Evolutionary conservation across 2,888 invertebrate species (phyloP), one percentile per base, ranked within the genome.

Genomic region (Chrysina gloriosa): DNA sequence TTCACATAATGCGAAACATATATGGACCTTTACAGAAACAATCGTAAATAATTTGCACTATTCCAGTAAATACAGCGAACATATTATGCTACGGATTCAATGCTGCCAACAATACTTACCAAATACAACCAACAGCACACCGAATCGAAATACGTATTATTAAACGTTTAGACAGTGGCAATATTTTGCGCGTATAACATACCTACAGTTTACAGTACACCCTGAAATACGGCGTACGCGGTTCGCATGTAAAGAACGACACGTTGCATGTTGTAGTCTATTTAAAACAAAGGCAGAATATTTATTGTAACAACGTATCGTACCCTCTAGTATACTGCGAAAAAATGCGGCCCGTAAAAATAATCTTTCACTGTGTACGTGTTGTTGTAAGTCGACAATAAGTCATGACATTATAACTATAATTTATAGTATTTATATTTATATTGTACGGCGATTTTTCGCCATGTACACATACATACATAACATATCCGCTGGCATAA

Each of bases 211-310:
- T 58, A 47, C 58, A 58, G 31, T 66, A 66, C 58, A 52, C 31
- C 19, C 21, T 56, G 66, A 58, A 66, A 66, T 66, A 66, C 45
- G 45, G 45, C 56, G 48, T 16, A 65, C 50, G 21, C 42, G 45
- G 36, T 47, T 56, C 29, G 52, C 45, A 58, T 69, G 69, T 54
- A 67, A 70, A 36, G 67, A 70, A 56, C 34, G 65, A 56, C 25
- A 31, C 68, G 23, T 63, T 63, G 36, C 71, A 73, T 69, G 71
- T 56, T 71, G 70, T 58, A 69, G 71, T 63, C 50, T 72, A 65
- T 73, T 71, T 64, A 71, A 72, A 69, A 72, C 71, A 63, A 69
- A 70, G 70, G 71, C 70, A 69, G 65, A 70, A 68, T 69, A 58
- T 68, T 68, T 69, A 71, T 69, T 65, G 61, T 56, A 65, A 36